Conservation (phyloP, 2,888 invertebrate species). For the Dasysyrphus albostriatus region DNA sequence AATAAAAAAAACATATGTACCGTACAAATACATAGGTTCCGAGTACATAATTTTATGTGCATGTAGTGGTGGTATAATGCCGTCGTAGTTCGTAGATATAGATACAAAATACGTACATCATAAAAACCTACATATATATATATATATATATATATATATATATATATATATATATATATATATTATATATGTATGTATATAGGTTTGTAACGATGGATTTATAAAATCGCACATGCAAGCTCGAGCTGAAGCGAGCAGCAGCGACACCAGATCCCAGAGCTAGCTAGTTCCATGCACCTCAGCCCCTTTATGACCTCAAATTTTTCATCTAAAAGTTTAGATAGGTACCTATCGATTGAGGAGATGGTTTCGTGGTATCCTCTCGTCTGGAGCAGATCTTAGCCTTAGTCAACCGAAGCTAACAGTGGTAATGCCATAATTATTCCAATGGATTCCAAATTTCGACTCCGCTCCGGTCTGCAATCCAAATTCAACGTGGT, state of each 20-base stretch:
- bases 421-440: slow-evolving; percentile 16
- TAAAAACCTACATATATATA: slow-evolving; percentile 31
- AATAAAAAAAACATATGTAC: slow-evolving; percentile 51
- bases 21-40: slow-evolving; percentile 60
- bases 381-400: slow-evolving; percentile 18
- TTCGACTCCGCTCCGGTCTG: slow-evolving; percentile 10
- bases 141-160: neutral
- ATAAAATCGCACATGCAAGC: slow-evolving; percentile 74
- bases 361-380: slow-evolving; percentile 18
- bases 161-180: too few relatives aligned
- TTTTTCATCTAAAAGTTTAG: slow-evolving; percentile 26
- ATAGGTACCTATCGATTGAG: neutral
- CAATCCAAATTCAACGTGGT: slow-evolving; percentile 59
- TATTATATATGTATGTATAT: slow-evolving; percentile 29
- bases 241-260: slow-evolving; percentile 43
- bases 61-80: slow-evolving; percentile 72
- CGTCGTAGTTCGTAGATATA: slow-evolving; percentile 62
- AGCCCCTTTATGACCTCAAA: slow-evolving; percentile 22
- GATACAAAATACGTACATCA: slow-evolving; percentile 63
- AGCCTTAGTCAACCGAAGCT: slow-evolving; percentile 41
- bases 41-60: slow-evolving; percentile 61
- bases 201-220: slow-evolving; percentile 57
- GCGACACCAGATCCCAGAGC: slow-evolving; percentile 11
- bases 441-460: slow-evolving; percentile 34
- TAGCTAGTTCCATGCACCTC: slow-evolving; percentile 1